Percentiles rank a stretch among this genome's conserved stretches.
These are phyloP conservation scores for Rhabdophis nuchalis DNA, from an alignment of 2,797 vertebrate genomes.

Conservation along the genomic window DNA sequence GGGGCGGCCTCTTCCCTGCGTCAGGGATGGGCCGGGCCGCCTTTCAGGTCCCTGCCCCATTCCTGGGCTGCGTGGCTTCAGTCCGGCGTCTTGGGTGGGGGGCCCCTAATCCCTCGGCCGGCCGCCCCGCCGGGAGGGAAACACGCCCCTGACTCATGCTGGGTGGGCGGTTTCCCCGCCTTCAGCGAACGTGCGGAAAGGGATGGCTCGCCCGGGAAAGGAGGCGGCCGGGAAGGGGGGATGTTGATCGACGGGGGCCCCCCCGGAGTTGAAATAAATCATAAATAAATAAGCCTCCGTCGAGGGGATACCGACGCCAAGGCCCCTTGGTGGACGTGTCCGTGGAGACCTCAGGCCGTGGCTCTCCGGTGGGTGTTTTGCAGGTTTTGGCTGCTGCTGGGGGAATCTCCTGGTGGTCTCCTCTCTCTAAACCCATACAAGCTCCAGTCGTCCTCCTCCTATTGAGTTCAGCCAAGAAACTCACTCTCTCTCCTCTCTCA, in stretches of 20 bases:
- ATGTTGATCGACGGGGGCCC: not conserved
- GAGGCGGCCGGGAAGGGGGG: too few relatives aligned
- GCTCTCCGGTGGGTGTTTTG: not conserved
- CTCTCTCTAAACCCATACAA: not conserved
- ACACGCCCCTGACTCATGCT: not conserved
- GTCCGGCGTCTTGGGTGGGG: not conserved
- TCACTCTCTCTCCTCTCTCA: too few relatives aligned
- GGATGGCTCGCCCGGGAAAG: not conserved
- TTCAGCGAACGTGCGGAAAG: not conserved
- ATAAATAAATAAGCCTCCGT: too few relatives aligned
- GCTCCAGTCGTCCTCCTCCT: not conserved
- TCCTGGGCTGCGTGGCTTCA: not conserved
- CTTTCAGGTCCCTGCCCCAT: not conserved
- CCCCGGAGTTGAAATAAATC: not conserved
- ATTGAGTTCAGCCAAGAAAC: not conserved
- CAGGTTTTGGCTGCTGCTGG: not conserved
- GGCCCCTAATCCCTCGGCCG: not conserved
- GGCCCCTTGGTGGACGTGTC: not conserved
- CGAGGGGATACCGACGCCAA: not conserved
- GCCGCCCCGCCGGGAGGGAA: not conserved
- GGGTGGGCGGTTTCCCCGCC: not conserved
- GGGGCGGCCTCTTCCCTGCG: constrained; percentile 32
- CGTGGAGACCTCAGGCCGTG: not conserved
- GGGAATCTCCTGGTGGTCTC: not conserved
- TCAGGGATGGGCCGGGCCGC: constrained; percentile 6